These are phyloP conservation scores for Cynoglossus semilaevis DNA, from an alignment of 2,113 vertebrate genomes.

Conservation along the genomic window DNA sequence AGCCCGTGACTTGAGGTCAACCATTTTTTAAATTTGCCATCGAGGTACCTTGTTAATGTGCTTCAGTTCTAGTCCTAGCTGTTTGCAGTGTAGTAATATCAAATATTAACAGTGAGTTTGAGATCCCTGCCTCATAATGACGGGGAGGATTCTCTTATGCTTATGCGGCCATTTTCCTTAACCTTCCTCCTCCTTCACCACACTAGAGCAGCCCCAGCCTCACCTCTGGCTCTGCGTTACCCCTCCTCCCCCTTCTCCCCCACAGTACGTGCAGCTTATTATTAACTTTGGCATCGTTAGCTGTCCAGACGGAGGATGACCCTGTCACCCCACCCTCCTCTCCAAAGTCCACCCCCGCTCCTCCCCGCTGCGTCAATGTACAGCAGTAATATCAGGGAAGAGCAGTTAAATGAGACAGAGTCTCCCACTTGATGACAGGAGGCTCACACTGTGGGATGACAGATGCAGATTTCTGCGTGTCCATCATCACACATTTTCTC, in stretches of 20 bases:
- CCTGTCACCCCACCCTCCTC: background rate
- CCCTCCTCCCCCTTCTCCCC: slow-evolving; percentile 36
- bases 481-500: slow-evolving; percentile 13
- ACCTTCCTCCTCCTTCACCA: slow-evolving; percentile 38
- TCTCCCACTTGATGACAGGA: slow-evolving; percentile 24
- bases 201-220: slow-evolving; percentile 30
- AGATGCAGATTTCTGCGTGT: background rate
- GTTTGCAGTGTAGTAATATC: too few species aligned
- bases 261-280: slow-evolving; percentile 47
- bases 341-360: slow-evolving; percentile 2
- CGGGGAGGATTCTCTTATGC: too few species aligned
- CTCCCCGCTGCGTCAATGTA: slow-evolving; percentile 22
- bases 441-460: slow-evolving; percentile 15
- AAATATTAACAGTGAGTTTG: too few species aligned
- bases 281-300: slow-evolving; percentile 61
- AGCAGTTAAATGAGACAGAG: slow-evolving; percentile 25
- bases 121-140: too few species aligned
- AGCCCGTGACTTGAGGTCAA: too few species aligned
- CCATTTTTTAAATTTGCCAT: too few species aligned
- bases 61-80: too few species aligned
- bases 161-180: slow-evolving; percentile 15
- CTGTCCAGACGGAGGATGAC: slow-evolving; percentile 25
- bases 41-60: too few species aligned
- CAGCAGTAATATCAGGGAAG: slow-evolving; percentile 38
- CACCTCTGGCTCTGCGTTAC: slow-evolving; percentile 48